These are phyloP conservation scores for Drosophila koepferae DNA, from an alignment of 2,888 invertebrate species.

Conservation along the genomic window DNA sequence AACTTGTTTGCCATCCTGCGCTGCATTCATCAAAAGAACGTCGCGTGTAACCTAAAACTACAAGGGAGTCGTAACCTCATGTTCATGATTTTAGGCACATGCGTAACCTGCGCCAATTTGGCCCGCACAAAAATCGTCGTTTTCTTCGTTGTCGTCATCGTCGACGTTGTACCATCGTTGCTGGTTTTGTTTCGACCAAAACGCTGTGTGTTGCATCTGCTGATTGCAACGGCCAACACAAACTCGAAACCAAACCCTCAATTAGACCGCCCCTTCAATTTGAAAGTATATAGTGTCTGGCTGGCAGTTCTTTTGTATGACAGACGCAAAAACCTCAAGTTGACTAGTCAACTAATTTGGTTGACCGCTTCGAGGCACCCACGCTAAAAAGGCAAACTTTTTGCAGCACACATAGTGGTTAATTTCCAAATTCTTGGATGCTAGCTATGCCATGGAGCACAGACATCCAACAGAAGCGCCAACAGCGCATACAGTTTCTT, in stretches of 20 bases:
- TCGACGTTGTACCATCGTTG: constrained; percentile 18
- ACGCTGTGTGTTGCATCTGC: constrained; percentile 75
- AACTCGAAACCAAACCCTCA: constrained; percentile 64
- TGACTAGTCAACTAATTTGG: constrained; percentile 49
- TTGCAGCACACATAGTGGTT: constrained; percentile 38
- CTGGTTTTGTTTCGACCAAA: constrained; percentile 39
- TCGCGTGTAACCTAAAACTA: constrained; percentile 60
- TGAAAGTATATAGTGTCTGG: constrained; percentile 47
- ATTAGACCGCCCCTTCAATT: constrained; percentile 82
- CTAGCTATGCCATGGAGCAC: constrained; percentile 29
- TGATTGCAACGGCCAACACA: constrained; percentile 60
- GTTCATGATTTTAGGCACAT: constrained; percentile 71
- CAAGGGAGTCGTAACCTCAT: constrained; percentile 36
- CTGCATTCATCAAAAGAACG: constrained; percentile 66
- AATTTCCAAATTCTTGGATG: constrained; percentile 61
- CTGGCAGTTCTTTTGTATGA: constrained; percentile 11
- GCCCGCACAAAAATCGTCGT: constrained; percentile 52
- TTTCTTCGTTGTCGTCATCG: constrained; percentile 25
- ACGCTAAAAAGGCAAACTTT: constrained; percentile 61
- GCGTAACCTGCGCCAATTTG: constrained; percentile 80
- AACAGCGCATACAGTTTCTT: constrained; percentile 32
- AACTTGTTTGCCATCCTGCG: constrained; percentile 49
- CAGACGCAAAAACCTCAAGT: constrained; percentile 14
- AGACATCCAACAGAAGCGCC: constrained; percentile 23
- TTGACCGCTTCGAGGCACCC: constrained; percentile 63